Evolutionary conservation across 2,113 vertebrate species (phyloP).

Genomic region (Glaucomys volans): DNA sequence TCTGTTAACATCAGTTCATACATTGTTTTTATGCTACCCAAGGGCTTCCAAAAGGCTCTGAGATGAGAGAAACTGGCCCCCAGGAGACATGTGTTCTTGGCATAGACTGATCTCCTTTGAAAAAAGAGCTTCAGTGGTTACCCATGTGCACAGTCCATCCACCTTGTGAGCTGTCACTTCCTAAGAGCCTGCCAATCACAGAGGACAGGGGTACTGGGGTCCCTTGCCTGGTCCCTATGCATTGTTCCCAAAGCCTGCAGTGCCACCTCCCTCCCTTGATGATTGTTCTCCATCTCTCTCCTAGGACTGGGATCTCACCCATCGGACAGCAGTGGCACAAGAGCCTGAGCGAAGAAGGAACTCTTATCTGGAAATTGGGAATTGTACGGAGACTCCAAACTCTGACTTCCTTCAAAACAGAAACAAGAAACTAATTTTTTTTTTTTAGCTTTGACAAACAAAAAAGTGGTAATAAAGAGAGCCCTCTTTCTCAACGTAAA

Average conservation of each 20-base stretch:
- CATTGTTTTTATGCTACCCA: neutral
- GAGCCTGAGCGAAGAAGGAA: slow-evolving; percentile 85
- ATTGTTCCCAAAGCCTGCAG: neutral
- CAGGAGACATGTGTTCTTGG: neutral
- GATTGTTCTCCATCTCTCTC: slow-evolving; percentile 78
- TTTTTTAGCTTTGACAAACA: slow-evolving; percentile 89
- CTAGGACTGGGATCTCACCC: slow-evolving; percentile 85
- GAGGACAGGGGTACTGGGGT: neutral
- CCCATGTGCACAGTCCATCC: fast-evolving
- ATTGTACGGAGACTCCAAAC: slow-evolving; percentile 84
- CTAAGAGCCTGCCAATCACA: neutral
- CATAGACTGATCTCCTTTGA: neutral
- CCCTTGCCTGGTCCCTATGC: neutral
- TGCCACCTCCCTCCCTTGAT: neutral
- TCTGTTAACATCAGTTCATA: neutral
- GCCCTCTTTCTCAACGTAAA: slow-evolving; percentile 81
- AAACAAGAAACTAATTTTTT: slow-evolving; percentile 19
- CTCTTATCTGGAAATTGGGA: slow-evolving; percentile 81
- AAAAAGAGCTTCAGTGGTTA: neutral
- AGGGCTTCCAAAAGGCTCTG: slow-evolving; percentile 12
- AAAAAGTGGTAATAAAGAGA: slow-evolving; percentile 89
- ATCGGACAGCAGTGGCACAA: slow-evolving; percentile 78
- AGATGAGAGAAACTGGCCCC: neutral
- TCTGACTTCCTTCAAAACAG: slow-evolving; percentile 79
- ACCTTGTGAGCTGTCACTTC: neutral